Percentiles rank a stretch among this genome's conserved stretches.
These are phyloP conservation scores for Spea multiplicata DNA, from an alignment of 2,113 vertebrate species.

Conservation along the genomic window DNA sequence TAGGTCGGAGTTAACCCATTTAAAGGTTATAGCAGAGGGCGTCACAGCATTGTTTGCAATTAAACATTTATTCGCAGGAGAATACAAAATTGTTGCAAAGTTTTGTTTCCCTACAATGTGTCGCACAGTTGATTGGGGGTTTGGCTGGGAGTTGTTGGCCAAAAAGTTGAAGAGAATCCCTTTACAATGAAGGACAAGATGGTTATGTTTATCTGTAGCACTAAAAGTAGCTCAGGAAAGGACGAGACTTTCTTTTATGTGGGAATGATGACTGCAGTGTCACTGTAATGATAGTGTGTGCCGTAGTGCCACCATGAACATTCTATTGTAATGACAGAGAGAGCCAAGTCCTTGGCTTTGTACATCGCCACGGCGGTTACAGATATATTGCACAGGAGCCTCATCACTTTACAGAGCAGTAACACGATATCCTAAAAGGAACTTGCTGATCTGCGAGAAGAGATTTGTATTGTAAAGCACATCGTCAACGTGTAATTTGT, in stretches of 20 bases:
- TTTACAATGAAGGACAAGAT: not conserved
- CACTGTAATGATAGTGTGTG: not conserved
- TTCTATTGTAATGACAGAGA: not conserved
- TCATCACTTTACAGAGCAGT: not conserved
- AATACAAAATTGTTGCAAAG: too few species aligned
- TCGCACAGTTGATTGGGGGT: too few species aligned
- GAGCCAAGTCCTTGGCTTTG: not conserved
- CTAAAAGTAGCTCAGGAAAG: not conserved
- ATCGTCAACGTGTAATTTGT: constrained; percentile 35
- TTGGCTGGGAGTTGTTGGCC: not conserved
- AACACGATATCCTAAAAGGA: not conserved
- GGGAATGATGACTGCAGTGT: not conserved
- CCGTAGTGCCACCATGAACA: not conserved
- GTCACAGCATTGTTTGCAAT: not conserved
- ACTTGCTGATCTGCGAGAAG: constrained; percentile 14
- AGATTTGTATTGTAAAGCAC: constrained; percentile 19
- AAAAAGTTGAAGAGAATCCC: not conserved
- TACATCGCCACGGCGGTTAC: not conserved
- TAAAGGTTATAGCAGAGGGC: not conserved
- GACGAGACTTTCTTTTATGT: not conserved
- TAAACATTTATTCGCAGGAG: too few species aligned
- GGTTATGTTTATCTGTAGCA: not conserved
- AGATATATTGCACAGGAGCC: not conserved
- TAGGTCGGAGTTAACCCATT: not conserved
- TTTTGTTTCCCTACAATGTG: too few species aligned